Percentiles rank a stretch among this genome's conserved stretches.
Conservation (phyloP, 2,113 vertebrate genomes). For the Hypanus sabinus region DNA sequence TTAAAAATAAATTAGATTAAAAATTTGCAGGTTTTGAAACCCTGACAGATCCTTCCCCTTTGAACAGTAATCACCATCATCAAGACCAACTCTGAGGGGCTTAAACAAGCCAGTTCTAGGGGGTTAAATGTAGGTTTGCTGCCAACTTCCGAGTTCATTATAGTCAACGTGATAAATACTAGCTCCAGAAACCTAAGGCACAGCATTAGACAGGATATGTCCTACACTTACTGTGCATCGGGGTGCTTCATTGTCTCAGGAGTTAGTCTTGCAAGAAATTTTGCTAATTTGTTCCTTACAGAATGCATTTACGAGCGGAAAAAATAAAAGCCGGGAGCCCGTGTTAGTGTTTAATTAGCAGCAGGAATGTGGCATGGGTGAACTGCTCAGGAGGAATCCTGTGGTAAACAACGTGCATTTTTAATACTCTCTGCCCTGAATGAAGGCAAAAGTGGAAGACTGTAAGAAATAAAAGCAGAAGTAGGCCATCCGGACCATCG, state of each 20-base stretch:
- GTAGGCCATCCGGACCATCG: no score
- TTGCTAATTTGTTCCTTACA: neutral
- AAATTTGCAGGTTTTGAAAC: neutral
- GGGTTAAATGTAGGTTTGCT: neutral
- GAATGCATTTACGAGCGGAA: neutral
- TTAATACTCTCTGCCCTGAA: no score
- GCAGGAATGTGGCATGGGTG: neutral
- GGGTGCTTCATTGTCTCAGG: neutral
- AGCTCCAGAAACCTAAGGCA: neutral
- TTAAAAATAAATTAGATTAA: conserved; percentile 8
- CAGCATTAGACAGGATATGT: neutral
- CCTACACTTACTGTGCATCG: neutral
- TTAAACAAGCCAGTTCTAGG: neutral
- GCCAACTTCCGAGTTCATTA: neutral
- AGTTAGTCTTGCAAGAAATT: neutral
- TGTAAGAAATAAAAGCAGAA: no score
- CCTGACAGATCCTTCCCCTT: neutral
- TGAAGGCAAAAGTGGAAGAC: no score
- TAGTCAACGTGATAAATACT: neutral
- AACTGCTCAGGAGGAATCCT: neutral
- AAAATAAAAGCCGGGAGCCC: neutral
- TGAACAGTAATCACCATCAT: conserved; percentile 11
- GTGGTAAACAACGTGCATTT: neutral
- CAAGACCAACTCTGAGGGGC: neutral
- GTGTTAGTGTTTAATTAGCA: neutral